These are phyloP conservation scores for Metalampra italica DNA, from an alignment of 2,888 invertebrate species.

Conservation along the genomic window DNA sequence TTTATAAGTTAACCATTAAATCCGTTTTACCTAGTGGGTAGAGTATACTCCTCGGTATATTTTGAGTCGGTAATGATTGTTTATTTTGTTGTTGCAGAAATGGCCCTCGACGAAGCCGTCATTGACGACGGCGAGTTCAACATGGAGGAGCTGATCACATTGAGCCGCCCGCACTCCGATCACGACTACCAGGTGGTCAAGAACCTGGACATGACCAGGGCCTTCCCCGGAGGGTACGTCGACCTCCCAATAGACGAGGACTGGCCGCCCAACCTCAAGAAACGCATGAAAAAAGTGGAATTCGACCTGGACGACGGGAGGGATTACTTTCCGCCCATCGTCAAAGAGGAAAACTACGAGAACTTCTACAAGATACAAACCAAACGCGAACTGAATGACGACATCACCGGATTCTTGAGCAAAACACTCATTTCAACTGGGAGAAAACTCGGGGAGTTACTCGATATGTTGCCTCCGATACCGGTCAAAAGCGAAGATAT, in stretches of 20 bases:
- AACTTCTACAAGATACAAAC: slow-evolving; percentile 43
- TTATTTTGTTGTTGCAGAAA: slow-evolving; percentile 38
- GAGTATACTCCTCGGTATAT: too few relatives aligned
- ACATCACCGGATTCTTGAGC: slow-evolving; percentile 39
- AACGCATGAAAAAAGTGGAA: slow-evolving; percentile 65
- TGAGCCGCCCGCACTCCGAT: slow-evolving; percentile 69
- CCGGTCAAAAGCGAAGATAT: slow-evolving; percentile 65
- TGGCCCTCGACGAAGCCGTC: slow-evolving; percentile 65
- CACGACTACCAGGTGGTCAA: slow-evolving; percentile 73
- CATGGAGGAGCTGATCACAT: slow-evolving; percentile 80
- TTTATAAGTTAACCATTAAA: too few relatives aligned
- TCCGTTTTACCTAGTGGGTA: too few relatives aligned
- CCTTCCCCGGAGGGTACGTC: slow-evolving; percentile 63
- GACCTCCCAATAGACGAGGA: slow-evolving; percentile 80
- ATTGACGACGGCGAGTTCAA: slow-evolving; percentile 79
- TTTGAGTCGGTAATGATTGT: too few relatives aligned
- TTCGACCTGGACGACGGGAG: slow-evolving; percentile 64
- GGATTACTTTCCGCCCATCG: slow-evolving; percentile 59
- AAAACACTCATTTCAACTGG: slow-evolving; percentile 58
- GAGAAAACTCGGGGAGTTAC: slow-evolving; percentile 58
- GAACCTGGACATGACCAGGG: slow-evolving; percentile 38
- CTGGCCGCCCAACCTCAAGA: slow-evolving; percentile 77
- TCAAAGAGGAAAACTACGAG: slow-evolving; percentile 64
- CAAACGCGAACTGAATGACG: slow-evolving; percentile 37
- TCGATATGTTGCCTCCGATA: slow-evolving; percentile 55